Percentiles rank a stretch among this genome's conserved stretches.
Conservation (phyloP, 2,888 invertebrate genomes). For the Ypsolopha scabrella region DNA sequence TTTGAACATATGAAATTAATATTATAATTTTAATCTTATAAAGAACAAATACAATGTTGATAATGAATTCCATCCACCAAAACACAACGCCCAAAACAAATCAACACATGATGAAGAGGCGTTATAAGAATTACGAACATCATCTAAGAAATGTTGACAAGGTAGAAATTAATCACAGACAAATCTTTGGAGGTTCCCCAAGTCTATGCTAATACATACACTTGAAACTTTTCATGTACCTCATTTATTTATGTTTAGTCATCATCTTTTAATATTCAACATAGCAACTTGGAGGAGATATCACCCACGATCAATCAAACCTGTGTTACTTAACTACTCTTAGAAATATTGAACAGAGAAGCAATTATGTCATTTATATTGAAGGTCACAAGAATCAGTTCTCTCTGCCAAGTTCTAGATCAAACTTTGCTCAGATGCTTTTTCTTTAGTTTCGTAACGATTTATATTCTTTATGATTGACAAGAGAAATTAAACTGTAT, state of each 20-base stretch:
- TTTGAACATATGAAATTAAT: too few species aligned
- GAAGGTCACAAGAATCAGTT: slow-evolving; percentile 17
- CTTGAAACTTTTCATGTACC: slow-evolving; percentile 28
- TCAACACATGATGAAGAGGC: slow-evolving; percentile 39
- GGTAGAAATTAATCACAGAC: slow-evolving; percentile 42
- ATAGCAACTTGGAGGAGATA: slow-evolving; percentile 37
- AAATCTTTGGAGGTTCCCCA: slow-evolving; percentile 24
- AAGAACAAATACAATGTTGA: background rate
- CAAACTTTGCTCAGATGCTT: slow-evolving; percentile 13
- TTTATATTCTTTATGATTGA: background rate
- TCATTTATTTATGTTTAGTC: slow-evolving; percentile 59
- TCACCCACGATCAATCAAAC: slow-evolving; percentile 50
- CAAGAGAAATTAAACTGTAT: background rate
- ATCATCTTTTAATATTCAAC: slow-evolving; percentile 53
- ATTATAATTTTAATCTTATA: background rate
- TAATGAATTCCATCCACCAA: too few species aligned
- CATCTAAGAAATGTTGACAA: slow-evolving; percentile 42
- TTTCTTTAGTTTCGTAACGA: background rate
- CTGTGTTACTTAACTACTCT: slow-evolving; percentile 19
- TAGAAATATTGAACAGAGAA: slow-evolving; percentile 8
- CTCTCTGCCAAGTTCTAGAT: slow-evolving; percentile 25
- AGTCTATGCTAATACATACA: slow-evolving; percentile 34
- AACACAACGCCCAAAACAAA: slow-evolving; percentile 17
- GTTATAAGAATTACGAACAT: slow-evolving; percentile 43
- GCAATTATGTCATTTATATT: slow-evolving; percentile 19